Base-by-base conservation (phyloP, 30 jellyfish, hydroid and myxozoan species). In the Aurelia sp. region DNA sequence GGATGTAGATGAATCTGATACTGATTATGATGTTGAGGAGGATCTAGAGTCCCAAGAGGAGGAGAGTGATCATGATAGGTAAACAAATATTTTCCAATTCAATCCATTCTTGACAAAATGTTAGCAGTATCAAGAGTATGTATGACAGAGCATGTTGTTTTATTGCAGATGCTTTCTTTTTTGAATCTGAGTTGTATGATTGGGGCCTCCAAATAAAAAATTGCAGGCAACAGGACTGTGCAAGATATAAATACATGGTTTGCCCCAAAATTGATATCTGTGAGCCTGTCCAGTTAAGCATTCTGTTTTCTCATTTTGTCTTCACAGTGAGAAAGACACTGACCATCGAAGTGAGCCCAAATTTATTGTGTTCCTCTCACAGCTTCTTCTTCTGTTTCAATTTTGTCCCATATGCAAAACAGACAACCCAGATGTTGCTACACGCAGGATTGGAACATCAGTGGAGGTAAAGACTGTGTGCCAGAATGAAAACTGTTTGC, bases 341-440 rank as follows among this genome's bases (percentile, higher is more conserved):
- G 71, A 61, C 35, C 71, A 6, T 61, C 37, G 66, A 71, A 71
- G 22, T 16, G 82, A 71, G 51, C 82, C 82, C 13, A 71, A 71
- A 51, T 71, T 30, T 33, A 60, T 78, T 5, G 86, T 59, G 10
- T 75, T 75, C 57, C 77, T 75, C 11, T 75, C 86, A 20, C 74
- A 75, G 22, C 53, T 78, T 58, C 67, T 22, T 21, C 40, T 78
- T 13, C 81, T 78, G 52, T 78, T 78, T 63, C 55, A 16, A 13
- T n/a, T 78, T 13, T 78, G 89, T 50, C 66, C 52, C 48, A 3
- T 19, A 0, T 78, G 89, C 50, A 62, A 62, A 13, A 20, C 81
- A 16, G 76, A 31, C 22, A 18, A 62, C 67, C 72, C 66, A 17
- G 7, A 13, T 12, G 41, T 31, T 6, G 21, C 18, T 4, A 23